A percentile compares a stretch with the other conserved stretches of the same genome.
phyloP scores from a whole-genome alignment of 2,888 invertebrate genomes.

The Drosophila monieri region DNA sequence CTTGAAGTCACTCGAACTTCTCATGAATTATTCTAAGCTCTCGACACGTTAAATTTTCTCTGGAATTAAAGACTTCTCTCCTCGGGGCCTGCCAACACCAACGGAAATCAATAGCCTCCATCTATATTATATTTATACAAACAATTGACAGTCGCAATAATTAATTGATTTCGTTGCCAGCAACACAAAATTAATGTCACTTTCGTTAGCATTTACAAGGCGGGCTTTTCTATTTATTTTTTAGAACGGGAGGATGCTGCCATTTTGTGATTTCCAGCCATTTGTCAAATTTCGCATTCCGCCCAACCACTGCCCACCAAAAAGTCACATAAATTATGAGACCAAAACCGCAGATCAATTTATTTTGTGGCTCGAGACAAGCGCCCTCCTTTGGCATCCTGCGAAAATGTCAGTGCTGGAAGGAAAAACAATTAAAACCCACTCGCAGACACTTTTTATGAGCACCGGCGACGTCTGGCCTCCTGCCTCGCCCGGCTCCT shows the following conservation, averaged over 20 bases:
- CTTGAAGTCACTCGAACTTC: not conserved
- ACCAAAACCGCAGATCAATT: conserved; percentile 69
- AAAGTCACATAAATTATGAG: conserved; percentile 66
- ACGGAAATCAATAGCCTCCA: conserved; percentile 53
- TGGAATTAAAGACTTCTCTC: not conserved
- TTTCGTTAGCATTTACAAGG: conserved; percentile 43
- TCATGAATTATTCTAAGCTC: not conserved
- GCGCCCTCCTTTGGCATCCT: conserved; percentile 22
- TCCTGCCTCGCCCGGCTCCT: not conserved
- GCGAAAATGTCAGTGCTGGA: conserved; percentile 49
- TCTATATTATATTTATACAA: conserved; percentile 10
- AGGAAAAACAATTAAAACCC: conserved; percentile 69
- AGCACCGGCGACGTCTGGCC: conserved; percentile 43
- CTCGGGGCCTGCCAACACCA: conserved; percentile 50
- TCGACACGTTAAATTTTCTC: not conserved
- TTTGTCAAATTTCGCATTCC: conserved; percentile 61
- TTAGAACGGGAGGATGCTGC: conserved; percentile 5
- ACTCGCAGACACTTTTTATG: conserved; percentile 61
- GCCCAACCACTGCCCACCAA: not conserved
- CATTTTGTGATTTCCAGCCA: conserved; percentile 52
- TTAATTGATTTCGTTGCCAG: conserved; percentile 67
- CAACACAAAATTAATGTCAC: conserved; percentile 63
- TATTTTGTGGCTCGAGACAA: conserved; percentile 66
- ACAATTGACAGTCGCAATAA: conserved; percentile 56
- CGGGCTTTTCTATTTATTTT: conserved; percentile 11